These are phyloP conservation scores for Lophius americanus DNA, from an alignment of 2,797 vertebrate species.

Conservation along the genomic window DNA sequence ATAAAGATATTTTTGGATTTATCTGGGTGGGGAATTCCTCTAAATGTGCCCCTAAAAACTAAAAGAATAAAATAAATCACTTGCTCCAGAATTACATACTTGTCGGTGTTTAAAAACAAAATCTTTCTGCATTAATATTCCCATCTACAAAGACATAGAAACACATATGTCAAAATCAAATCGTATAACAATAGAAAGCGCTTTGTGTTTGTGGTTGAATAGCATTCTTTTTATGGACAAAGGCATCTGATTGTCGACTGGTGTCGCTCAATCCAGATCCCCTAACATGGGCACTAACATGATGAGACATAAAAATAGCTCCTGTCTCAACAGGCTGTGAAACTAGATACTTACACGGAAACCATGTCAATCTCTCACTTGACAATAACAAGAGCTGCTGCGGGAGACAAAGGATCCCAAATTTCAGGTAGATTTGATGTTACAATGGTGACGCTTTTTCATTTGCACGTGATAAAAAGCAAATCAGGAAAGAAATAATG, in stretches of 20 bases:
- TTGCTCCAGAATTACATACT: background rate
- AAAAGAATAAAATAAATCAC: background rate
- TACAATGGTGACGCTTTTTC: background rate
- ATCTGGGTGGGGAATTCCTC: background rate
- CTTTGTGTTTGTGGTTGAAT: slow-evolving; percentile 47
- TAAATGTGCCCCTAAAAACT: background rate
- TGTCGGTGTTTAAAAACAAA: background rate
- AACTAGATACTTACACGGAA: slow-evolving; percentile 65
- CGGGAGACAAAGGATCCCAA: slow-evolving; percentile 19
- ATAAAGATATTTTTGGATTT: background rate
- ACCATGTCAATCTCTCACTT: slow-evolving; percentile 62
- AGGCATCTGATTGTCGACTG: slow-evolving; percentile 74
- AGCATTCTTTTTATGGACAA: slow-evolving; percentile 68
- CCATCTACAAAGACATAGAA: background rate
- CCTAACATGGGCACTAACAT: slow-evolving; percentile 81
- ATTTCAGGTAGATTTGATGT: background rate
- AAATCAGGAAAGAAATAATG: slow-evolving; percentile 2
- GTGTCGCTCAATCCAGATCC: slow-evolving; percentile 73
- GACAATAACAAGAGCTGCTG: slow-evolving; percentile 41
- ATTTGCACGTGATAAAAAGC: slow-evolving; percentile 5
- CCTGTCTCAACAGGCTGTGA: slow-evolving; percentile 68
- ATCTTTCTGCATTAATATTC: background rate
- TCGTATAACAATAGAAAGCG: slow-evolving; percentile 45
- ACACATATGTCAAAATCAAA: slow-evolving; percentile 10
- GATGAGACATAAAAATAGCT: slow-evolving; percentile 83